phyloP scores from a whole-genome alignment of 2,797 vertebrate species.

The Tympanoctomys barrerae region DNA sequence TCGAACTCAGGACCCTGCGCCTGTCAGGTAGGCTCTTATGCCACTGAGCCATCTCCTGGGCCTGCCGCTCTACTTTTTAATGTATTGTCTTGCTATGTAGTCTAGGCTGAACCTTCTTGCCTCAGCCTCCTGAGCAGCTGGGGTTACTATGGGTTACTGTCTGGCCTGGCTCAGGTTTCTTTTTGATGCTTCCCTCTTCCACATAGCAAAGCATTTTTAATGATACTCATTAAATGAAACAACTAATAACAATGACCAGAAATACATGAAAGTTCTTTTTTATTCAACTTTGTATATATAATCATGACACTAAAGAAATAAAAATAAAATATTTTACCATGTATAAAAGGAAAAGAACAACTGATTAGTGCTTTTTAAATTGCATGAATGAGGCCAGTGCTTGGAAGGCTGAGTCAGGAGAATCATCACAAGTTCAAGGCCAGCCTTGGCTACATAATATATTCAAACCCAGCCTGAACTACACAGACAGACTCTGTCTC shows the following conservation, averaged over 20 bases:
- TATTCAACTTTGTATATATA: background rate
- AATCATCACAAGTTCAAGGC: background rate
- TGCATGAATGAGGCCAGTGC: background rate
- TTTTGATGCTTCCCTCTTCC: background rate
- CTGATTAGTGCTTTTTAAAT: background rate
- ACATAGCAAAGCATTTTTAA: background rate
- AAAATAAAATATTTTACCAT: background rate
- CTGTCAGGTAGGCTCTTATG: too few species aligned
- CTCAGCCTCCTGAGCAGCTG: background rate
- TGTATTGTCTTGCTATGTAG: background rate
- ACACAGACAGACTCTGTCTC: background rate
- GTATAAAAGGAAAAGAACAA: background rate
- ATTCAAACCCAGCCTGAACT: background rate
- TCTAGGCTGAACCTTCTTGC: background rate
- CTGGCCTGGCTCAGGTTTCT: background rate
- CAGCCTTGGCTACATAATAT: background rate
- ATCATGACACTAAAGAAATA: slow-evolving; percentile 39
- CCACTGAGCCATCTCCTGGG: too few species aligned
- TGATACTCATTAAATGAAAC: slow-evolving; percentile 2
- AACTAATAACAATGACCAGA: background rate
- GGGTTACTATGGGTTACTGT: background rate
- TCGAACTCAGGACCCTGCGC: too few species aligned
- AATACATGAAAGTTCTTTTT: background rate
- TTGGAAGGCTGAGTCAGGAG: background rate
- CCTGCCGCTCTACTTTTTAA: background rate